Conservation (phyloP, 2,888 invertebrate species). For the Andricus curvator region DNA sequence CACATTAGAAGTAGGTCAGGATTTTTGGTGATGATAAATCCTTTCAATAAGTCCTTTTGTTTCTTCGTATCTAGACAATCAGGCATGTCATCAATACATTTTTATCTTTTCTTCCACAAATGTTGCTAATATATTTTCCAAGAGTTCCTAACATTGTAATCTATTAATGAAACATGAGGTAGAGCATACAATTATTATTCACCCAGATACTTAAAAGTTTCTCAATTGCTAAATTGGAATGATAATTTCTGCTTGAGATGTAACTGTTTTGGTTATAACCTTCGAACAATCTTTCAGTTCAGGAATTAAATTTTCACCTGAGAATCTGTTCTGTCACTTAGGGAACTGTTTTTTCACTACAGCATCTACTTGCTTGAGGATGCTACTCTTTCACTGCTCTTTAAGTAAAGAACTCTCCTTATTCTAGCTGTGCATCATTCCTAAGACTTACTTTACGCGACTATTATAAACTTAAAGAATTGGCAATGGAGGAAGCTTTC, state of each 20-base stretch:
- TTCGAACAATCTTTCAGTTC: neutral
- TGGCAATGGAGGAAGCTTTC: constrained; percentile 13
- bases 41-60: neutral
- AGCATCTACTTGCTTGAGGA: neutral
- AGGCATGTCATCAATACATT: neutral
- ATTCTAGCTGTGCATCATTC: neutral
- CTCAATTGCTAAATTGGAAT: neutral
- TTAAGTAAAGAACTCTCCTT: neutral
- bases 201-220: neutral
- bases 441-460: neutral
- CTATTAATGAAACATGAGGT: neutral
- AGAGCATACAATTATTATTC: neutral
- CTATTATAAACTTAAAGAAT: neutral
- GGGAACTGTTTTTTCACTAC: neutral
- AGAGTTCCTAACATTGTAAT: neutral
- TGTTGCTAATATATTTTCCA: neutral
- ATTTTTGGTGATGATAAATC: neutral
- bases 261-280: neutral
- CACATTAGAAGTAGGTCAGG: neutral
- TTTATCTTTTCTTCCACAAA: neutral
- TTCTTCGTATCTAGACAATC: neutral
- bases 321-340: neutral
- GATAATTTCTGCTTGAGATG: neutral
- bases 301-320: neutral
- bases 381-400: neutral